phyloP scores from a whole-genome alignment of 2,797 vertebrate genomes.

The Gymnodraco acuticeps region DNA sequence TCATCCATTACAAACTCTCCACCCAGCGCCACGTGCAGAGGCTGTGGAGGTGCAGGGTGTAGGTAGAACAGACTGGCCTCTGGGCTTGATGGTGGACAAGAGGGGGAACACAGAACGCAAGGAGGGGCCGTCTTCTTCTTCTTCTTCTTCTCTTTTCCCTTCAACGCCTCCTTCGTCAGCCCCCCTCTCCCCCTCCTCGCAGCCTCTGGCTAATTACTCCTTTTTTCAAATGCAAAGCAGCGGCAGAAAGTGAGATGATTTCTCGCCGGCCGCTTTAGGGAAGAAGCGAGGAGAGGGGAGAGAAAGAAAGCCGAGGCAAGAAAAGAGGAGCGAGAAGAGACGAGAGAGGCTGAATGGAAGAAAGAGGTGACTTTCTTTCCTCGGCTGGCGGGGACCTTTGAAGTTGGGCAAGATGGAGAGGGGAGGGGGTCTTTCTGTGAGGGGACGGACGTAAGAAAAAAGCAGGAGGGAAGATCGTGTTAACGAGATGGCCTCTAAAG shows the following conservation, averaged over 20 bases:
- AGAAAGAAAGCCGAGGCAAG: conserved; percentile 68
- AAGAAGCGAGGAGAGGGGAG: conserved; percentile 58
- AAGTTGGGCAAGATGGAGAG: conserved; percentile 75
- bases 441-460: conserved; percentile 68
- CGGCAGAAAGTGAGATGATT: conserved; percentile 88
- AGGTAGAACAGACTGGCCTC: conserved; percentile 40
- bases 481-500: conserved; percentile 89
- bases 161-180: conserved; percentile 49
- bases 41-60: conserved; percentile 11
- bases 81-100: conserved; percentile 45
- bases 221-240: conserved; percentile 89
- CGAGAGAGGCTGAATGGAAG: conserved; percentile 69
- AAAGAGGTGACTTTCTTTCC: conserved; percentile 87
- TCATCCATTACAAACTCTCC: conserved; percentile 3
- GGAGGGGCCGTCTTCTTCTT: conserved; percentile 49
- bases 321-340: conserved; percentile 70
- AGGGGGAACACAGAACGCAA: conserved; percentile 29
- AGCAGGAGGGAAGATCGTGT: conserved; percentile 84
- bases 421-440: conserved; percentile 37
- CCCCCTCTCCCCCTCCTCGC: conserved; percentile 27
- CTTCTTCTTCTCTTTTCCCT: conserved; percentile 38
- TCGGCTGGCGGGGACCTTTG: conserved; percentile 81
- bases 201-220: conserved; percentile 84
- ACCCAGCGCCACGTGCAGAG: conserved; percentile 14
- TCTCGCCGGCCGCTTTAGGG: conserved; percentile 77